These are phyloP conservation scores for Hydrocynus forskahlii DNA, from an alignment of 2,797 vertebrate genomes.

Conservation along the genomic window DNA sequence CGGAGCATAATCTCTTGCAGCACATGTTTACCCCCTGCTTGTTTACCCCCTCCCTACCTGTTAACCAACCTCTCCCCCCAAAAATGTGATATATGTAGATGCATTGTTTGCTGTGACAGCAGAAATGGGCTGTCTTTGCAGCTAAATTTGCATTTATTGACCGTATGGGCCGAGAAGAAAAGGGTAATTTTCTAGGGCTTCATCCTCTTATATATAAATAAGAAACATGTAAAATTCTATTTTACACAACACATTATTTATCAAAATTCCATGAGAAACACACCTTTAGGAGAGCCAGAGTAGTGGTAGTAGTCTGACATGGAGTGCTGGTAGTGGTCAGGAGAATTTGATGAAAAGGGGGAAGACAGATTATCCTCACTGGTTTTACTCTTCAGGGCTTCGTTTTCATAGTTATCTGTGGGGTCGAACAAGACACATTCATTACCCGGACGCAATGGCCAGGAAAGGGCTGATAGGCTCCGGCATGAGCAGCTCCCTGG, in stretches of 20 bases:
- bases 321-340: constrained; percentile 86
- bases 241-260: background rate
- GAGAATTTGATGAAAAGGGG: constrained; percentile 83
- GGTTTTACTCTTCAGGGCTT: constrained; percentile 86
- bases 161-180: too few species aligned
- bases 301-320: constrained; percentile 91
- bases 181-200: background rate
- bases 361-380: constrained; percentile 89
- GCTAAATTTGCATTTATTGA: too few species aligned
- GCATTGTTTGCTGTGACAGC: too few species aligned
- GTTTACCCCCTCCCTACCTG: too few species aligned
- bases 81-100: too few species aligned
- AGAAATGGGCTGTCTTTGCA: too few species aligned
- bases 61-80: too few species aligned
- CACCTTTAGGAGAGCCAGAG: constrained; percentile 78
- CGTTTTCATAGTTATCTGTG: constrained; percentile 24
- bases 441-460: background rate
- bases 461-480: background rate
- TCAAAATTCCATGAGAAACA: background rate
- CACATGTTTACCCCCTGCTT: too few species aligned
- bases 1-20: too few species aligned
- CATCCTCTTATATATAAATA: background rate
- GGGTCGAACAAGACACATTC: background rate
- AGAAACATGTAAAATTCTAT: background rate
- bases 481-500: background rate